phyloP scores from a whole-genome alignment of 2,888 invertebrate species.

The Macrosoma leucophasiata region DNA sequence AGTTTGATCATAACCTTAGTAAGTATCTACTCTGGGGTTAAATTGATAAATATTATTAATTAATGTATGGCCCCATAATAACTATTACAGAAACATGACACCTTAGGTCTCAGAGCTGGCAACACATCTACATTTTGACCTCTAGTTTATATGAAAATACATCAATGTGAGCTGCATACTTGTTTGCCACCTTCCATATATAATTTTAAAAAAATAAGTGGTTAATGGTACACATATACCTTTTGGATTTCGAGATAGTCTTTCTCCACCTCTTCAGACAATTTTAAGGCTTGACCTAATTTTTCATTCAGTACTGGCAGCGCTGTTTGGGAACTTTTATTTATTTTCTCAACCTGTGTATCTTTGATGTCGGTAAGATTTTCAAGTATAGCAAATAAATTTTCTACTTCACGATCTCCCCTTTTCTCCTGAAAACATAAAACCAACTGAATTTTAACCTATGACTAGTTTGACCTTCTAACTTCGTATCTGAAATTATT shows the following conservation, averaged over 20 bases:
- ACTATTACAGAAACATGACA: no score
- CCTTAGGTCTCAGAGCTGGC: no score
- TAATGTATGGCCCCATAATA: no score
- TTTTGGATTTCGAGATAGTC: slow-evolving; percentile 73
- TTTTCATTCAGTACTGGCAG: slow-evolving; percentile 79
- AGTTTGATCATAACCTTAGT: no score
- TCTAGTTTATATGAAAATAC: no score
- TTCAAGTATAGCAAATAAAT: slow-evolving; percentile 85
- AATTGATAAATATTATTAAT: no score
- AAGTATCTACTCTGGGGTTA: no score
- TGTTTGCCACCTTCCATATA: not conserved
- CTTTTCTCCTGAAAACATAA: slow-evolving; percentile 78
- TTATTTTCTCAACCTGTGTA: slow-evolving; percentile 81
- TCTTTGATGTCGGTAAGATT: slow-evolving; percentile 86
- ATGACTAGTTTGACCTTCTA: no score
- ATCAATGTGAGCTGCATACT: no score
- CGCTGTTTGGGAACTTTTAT: slow-evolving; percentile 75
- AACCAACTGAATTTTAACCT: no score
- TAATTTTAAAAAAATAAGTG: not conserved
- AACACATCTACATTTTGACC: no score
- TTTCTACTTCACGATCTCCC: slow-evolving; percentile 86
- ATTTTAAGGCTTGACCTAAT: slow-evolving; percentile 78
- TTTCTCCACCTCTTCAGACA: slow-evolving; percentile 77
- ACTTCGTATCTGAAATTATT: no score
- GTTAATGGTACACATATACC: slow-evolving; percentile 43